Evolutionary conservation across 2,797 vertebrate species (phyloP).

Genomic region (Moxostoma hubbsi): DNA sequence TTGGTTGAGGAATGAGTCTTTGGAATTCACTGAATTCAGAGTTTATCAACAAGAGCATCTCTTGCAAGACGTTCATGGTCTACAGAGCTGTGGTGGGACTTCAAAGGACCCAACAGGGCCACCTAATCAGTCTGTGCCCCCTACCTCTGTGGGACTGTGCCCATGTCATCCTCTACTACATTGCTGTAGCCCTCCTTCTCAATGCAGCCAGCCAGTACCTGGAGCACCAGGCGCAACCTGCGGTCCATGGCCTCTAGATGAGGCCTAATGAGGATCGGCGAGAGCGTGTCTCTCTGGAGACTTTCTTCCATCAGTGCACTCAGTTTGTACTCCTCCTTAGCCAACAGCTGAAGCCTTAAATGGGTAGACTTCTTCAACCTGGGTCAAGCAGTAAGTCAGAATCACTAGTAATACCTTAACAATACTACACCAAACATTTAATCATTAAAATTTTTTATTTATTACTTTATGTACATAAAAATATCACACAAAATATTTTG

Average conservation of each 20-base stretch:
- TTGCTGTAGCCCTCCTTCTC: slow-evolving; percentile 87
- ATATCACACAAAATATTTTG: too few species aligned
- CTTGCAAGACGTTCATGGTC: slow-evolving; percentile 76
- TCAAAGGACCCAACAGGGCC: slow-evolving; percentile 50
- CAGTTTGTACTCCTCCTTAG: slow-evolving; percentile 92
- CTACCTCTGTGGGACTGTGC: slow-evolving; percentile 82
- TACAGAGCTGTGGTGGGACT: slow-evolving; percentile 62
- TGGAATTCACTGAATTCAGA: slow-evolving; percentile 94
- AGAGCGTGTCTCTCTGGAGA: slow-evolving; percentile 85
- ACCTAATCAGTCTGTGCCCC: slow-evolving; percentile 67
- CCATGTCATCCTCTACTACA: slow-evolving; percentile 91
- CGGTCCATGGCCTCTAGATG: slow-evolving; percentile 96
- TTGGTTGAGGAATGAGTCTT: slow-evolving; percentile 58
- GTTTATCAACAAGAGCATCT: slow-evolving; percentile 76
- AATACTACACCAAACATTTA: too few species aligned
- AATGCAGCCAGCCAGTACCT: slow-evolving; percentile 86
- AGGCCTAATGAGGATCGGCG: slow-evolving; percentile 88
- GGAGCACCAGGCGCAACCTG: slow-evolving; percentile 86
- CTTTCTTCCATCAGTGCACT: slow-evolving; percentile 92
- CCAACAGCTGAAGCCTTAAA: slow-evolving; percentile 91
- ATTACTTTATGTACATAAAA: too few species aligned
- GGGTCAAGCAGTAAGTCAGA: slow-evolving; percentile 28
- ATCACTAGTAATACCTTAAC: not conserved
- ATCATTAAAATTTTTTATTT: too few species aligned
- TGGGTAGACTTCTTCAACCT: slow-evolving; percentile 95